These are phyloP conservation scores for Takifugu flavidus DNA, from an alignment of 2,113 vertebrate genomes.

Conservation along the genomic window DNA sequence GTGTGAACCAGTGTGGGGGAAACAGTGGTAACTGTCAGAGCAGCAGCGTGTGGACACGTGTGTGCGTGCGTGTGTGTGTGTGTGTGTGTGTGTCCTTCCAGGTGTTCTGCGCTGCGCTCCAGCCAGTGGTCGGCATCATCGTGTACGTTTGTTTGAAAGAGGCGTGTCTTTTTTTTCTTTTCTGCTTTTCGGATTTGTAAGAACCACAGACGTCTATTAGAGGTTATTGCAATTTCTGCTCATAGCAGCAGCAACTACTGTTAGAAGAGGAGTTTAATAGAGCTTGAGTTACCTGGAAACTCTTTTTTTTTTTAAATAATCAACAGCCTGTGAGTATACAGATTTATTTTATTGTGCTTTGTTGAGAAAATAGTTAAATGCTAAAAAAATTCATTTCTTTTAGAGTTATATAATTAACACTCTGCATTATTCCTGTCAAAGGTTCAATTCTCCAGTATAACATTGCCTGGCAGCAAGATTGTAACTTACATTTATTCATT, in stretches of 20 bases:
- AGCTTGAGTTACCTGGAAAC: slow-evolving; percentile 15
- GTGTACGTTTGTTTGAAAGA: slow-evolving; percentile 49
- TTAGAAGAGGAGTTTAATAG: slow-evolving; percentile 24
- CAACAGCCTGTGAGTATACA: slow-evolving; percentile 54
- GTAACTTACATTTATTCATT: too few relatives aligned
- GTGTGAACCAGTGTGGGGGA: too few relatives aligned
- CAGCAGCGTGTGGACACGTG: neutral
- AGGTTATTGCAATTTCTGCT: slow-evolving; percentile 58
- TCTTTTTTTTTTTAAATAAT: neutral
- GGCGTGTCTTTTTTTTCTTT: slow-evolving; percentile 33
- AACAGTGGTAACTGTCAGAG: too few relatives aligned
- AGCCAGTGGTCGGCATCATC: slow-evolving; percentile 12
- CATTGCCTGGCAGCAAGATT: too few relatives aligned
- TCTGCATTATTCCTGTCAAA: too few relatives aligned
- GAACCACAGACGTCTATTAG: slow-evolving; percentile 62
- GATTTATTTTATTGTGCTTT: neutral
- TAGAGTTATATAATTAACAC: too few relatives aligned
- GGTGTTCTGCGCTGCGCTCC: neutral
- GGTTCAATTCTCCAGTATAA: too few relatives aligned
- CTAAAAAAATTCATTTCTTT: neutral
- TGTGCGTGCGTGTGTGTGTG: too few relatives aligned
- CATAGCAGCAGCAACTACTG: slow-evolving; percentile 43
- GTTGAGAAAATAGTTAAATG: neutral
- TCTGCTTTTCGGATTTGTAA: slow-evolving; percentile 70
- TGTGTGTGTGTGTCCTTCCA: neutral